Conservation (phyloP, 1,140 invertebrate genomes). For the Charaxes varanes region DNA sequence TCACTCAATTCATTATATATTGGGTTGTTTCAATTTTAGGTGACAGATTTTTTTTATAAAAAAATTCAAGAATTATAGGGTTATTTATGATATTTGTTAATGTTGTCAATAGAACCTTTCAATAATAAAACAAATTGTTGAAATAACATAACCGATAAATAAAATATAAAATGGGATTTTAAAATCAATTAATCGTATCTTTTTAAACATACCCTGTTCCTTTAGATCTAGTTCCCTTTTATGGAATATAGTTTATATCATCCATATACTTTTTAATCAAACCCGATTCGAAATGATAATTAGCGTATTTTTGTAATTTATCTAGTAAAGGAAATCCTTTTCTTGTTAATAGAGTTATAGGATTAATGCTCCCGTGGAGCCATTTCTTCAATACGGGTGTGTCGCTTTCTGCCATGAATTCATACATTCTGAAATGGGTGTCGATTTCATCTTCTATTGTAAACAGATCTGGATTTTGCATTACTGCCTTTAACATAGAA, state of each 20-base stretch:
- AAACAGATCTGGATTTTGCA: conserved; percentile 22
- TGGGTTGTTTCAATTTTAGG: no score
- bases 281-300: conserved; percentile 8
- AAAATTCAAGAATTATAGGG: no score
- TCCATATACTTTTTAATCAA: not conserved
- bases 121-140: conserved; percentile 12
- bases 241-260: conserved; percentile 7
- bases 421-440: conserved; percentile 23
- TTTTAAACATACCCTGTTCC: no score
- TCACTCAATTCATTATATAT: no score
- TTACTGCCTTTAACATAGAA: conserved; percentile 20
- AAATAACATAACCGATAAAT: conserved; percentile 11
- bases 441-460: conserved; percentile 26
- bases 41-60: no score
- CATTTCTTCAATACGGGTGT: conserved; percentile 19
- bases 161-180: conserved; percentile 12
- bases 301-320: conserved; percentile 2
- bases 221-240: no score
- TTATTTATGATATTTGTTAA: no score
- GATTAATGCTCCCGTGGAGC: not conserved
- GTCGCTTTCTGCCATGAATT: conserved; percentile 25
- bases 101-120: no score
- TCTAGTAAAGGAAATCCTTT: conserved; percentile 9
- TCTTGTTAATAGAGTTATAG: conserved; percentile 2
- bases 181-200: conserved; percentile 14